Percentiles rank a stretch among this genome's conserved stretches.
phyloP scores from a whole-genome alignment of 2,113 vertebrate genomes.

The Benitochromis conjunctus region DNA sequence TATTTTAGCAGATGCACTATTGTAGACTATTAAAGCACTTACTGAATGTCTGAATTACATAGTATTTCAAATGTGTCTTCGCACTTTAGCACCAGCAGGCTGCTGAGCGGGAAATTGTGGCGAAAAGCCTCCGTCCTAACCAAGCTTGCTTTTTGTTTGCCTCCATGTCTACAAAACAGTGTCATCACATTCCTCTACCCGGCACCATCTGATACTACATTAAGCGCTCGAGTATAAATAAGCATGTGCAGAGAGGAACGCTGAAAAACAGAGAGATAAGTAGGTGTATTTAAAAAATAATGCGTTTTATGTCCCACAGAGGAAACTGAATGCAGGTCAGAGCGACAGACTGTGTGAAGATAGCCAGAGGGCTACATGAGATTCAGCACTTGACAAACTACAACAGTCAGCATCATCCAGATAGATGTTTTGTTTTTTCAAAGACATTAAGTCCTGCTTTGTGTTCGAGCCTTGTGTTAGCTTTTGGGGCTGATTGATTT shows the following conservation, averaged over 20 bases:
- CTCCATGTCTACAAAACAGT: neutral
- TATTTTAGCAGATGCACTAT: neutral
- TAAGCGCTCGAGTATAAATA: neutral
- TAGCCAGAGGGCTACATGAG: neutral
- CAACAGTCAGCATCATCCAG: neutral
- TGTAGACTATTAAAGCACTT: neutral
- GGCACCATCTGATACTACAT: conserved; percentile 2
- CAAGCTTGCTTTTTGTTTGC: conserved; percentile 3
- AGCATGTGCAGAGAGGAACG: neutral
- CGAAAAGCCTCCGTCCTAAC: neutral
- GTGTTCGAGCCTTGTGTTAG: neutral
- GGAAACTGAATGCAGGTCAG: conserved; percentile 3
- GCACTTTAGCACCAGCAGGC: neutral
- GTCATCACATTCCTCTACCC: conserved; percentile 13
- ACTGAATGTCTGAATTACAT: neutral
- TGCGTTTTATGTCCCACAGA: neutral
- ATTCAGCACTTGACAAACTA: neutral
- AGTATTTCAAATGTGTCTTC: neutral
- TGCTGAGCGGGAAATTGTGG: neutral
- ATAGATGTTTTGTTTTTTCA: neutral
- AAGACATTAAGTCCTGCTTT: neutral
- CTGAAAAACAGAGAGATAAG: neutral
- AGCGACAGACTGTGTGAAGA: neutral
- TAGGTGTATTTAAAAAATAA: neutral
- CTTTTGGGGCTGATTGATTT: neutral